Evolutionary conservation across 2,113 vertebrate species (phyloP).

Genomic region (Xiphorhynchus elegans): DNA sequence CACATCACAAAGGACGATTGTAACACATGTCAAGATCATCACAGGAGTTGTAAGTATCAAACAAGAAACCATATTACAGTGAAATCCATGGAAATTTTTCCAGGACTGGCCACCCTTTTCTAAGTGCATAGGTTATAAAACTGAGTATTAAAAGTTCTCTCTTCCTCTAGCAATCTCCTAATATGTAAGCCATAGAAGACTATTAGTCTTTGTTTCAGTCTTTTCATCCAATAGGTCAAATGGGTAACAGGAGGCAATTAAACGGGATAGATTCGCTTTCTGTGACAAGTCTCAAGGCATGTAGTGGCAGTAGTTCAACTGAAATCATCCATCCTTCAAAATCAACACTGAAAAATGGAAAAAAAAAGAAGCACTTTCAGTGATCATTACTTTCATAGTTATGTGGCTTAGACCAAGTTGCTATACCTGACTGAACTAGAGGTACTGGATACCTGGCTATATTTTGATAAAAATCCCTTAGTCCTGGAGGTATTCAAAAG

Average conservation of each 20-base stretch:
- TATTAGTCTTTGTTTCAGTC: background rate
- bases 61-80: background rate
- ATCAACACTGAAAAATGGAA: background rate
- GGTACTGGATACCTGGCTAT: background rate
- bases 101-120: background rate
- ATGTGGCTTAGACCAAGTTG: background rate
- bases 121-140: background rate
- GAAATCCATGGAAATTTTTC: background rate
- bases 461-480: background rate
- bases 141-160: background rate
- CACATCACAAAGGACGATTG: background rate
- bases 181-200: background rate
- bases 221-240: slow-evolving; percentile 25
- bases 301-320: background rate
- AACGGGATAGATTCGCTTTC: background rate
- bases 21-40: background rate
- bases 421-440: background rate
- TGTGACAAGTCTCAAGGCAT: background rate
- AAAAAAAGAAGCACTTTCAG: background rate
- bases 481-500: background rate
- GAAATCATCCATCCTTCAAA: background rate
- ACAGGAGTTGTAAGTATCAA: background rate
- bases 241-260: background rate
- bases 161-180: background rate
- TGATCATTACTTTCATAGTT: background rate